Conservation (phyloP, 2,797 vertebrate species). For the Malurus leucopterus region DNA sequence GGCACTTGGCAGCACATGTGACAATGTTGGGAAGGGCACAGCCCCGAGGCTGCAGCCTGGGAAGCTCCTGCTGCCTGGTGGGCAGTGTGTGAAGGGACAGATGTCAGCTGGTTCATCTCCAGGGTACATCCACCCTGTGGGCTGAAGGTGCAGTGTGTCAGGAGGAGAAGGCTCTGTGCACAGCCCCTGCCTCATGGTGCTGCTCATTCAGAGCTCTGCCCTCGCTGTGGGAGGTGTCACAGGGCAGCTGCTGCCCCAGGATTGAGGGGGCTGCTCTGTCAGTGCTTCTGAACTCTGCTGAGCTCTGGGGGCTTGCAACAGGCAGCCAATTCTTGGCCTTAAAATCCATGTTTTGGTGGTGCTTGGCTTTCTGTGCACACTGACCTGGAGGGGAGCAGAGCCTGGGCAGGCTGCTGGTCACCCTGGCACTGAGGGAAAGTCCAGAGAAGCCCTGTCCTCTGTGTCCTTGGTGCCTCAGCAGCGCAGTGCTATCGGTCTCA, state of each 20-base stretch:
- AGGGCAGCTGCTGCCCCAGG: neutral
- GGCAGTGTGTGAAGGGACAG: neutral
- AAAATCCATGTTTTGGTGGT: accelerated
- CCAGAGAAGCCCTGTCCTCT: neutral
- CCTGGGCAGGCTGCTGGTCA: neutral
- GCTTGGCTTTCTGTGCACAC: neutral
- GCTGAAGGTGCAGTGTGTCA: accelerated
- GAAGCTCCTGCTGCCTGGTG: accelerated
- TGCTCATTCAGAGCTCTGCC: neutral
- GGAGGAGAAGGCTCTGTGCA: neutral
- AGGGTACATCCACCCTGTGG: neutral
- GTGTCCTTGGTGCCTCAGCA: neutral
- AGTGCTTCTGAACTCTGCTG: neutral
- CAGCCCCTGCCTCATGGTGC: accelerated
- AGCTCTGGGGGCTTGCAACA: neutral
- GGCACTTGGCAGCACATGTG: neutral
- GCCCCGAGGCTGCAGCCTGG: accelerated
- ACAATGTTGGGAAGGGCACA: neutral
- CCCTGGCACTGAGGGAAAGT: neutral
- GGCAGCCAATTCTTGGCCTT: neutral
- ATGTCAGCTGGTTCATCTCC: neutral
- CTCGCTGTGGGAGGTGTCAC: accelerated
- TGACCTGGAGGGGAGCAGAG: neutral
- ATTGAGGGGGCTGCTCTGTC: neutral
- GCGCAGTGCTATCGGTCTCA: accelerated